Evolutionary conservation across 2,113 vertebrate species (phyloP).

Genomic region (Pungitius pungitius): DNA sequence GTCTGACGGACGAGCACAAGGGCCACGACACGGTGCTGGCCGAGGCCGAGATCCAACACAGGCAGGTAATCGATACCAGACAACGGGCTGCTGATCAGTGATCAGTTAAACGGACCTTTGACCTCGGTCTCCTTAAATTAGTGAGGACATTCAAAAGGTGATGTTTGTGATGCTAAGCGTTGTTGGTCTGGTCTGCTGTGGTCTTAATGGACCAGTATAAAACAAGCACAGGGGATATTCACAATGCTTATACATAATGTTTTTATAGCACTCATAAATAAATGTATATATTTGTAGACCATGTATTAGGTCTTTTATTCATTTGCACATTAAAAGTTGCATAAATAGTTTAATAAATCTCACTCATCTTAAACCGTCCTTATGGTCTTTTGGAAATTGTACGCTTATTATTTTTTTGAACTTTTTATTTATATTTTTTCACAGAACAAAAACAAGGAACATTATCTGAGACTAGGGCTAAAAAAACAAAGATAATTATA

Average conservation of each 20-base stretch:
- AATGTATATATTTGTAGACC: neutral
- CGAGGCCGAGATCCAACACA: conserved; percentile 67
- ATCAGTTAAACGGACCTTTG: too few species aligned
- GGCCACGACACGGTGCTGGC: conserved; percentile 80
- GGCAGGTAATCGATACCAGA: conserved; percentile 65
- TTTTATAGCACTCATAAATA: too few species aligned
- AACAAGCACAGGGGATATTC: neutral
- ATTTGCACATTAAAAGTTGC: neutral
- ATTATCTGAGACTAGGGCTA: too few species aligned
- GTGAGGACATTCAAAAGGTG: neutral
- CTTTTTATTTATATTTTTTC: too few species aligned
- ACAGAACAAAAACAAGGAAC: too few species aligned
- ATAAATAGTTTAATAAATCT: neutral
- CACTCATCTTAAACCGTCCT: neutral
- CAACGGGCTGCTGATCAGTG: neutral
- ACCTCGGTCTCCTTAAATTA: too few species aligned
- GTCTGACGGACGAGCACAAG: conserved; percentile 80
- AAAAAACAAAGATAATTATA: too few species aligned
- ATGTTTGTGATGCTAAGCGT: neutral
- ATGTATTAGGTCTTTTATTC: neutral
- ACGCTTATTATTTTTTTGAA: too few species aligned
- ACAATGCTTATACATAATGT: neutral
- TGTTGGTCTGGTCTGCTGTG: neutral
- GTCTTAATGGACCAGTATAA: neutral
- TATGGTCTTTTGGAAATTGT: neutral